Conservation (phyloP, 2,888 invertebrate species). For the Globia sparganii region DNA sequence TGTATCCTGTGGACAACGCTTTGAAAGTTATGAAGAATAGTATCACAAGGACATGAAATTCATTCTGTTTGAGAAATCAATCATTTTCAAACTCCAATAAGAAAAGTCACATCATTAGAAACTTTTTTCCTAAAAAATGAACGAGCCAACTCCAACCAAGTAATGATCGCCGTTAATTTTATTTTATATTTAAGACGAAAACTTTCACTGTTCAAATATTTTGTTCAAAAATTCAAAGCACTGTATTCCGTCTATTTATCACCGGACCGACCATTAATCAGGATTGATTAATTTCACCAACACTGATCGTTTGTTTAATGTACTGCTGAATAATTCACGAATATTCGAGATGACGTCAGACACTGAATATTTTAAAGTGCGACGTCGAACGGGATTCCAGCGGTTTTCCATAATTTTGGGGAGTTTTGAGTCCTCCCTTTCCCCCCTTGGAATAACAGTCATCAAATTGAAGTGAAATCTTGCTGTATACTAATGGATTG, state of each 20-base stretch:
- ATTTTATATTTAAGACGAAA: conserved; percentile 17
- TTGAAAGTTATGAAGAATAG: not conserved
- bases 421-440: not conserved
- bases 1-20: too few relatives aligned
- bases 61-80: not conserved
- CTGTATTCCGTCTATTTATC: conserved; percentile 43
- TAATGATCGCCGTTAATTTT: not conserved
- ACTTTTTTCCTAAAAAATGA: conserved; percentile 14
- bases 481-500: conserved; percentile 11
- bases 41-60: not conserved
- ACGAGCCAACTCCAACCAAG: not conserved
- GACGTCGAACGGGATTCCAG: conserved; percentile 16
- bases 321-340: conserved; percentile 61
- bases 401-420: conserved; percentile 57
- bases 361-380: conserved; percentile 59
- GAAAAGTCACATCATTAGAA: not conserved
- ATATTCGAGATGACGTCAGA: conserved; percentile 51
- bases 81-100: conserved; percentile 17
- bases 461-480: conserved; percentile 29
- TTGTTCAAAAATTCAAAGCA: conserved; percentile 39
- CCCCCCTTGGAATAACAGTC: conserved; percentile 43
- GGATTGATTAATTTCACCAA: conserved; percentile 57
- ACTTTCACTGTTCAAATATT: conserved; percentile 26
- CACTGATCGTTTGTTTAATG: conserved; percentile 55
- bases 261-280: conserved; percentile 51